These are phyloP conservation scores for Paramisgurnus dabryanus DNA, from an alignment of 2,113 vertebrate genomes.

Conservation along the genomic window DNA sequence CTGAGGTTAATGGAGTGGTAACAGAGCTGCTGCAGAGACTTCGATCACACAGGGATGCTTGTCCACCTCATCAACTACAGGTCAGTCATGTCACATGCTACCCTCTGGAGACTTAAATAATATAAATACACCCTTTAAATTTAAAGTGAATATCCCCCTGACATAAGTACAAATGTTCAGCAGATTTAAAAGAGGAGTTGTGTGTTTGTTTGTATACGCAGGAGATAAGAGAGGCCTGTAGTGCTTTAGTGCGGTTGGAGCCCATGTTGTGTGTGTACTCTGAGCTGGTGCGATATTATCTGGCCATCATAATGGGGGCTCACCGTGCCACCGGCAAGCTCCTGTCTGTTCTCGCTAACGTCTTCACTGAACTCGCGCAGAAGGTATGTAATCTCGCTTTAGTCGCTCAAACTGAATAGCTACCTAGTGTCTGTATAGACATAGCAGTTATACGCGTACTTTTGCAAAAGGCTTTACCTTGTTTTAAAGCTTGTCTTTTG, in stretches of 20 bases:
- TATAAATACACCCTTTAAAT: background rate
- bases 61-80: slow-evolving; percentile 73
- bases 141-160: background rate
- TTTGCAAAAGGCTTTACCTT: too few relatives aligned
- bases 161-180: too few relatives aligned
- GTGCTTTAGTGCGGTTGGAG: slow-evolving; percentile 79
- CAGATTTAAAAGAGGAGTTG: background rate
- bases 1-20: slow-evolving; percentile 71
- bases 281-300: slow-evolving; percentile 85
- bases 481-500: too few relatives aligned
- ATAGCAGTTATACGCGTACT: too few relatives aligned
- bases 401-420: background rate
- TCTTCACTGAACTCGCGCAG: slow-evolving; percentile 90
- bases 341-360: slow-evolving; percentile 83
- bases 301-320: slow-evolving; percentile 81
- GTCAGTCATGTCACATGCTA: slow-evolving; percentile 64
- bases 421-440: background rate
- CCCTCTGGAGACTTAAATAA: background rate
- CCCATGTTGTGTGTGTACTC: slow-evolving; percentile 86
- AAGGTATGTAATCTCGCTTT: slow-evolving; percentile 76
- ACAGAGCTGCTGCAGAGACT: slow-evolving; percentile 80
- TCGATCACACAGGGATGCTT: slow-evolving; percentile 78
- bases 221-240: slow-evolving; percentile 81
- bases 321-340: slow-evolving; percentile 90
- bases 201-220: slow-evolving; percentile 46